These are phyloP conservation scores for Shargacucullia verbasci DNA, from an alignment of 2,888 invertebrate genomes.

Conservation along the genomic window DNA sequence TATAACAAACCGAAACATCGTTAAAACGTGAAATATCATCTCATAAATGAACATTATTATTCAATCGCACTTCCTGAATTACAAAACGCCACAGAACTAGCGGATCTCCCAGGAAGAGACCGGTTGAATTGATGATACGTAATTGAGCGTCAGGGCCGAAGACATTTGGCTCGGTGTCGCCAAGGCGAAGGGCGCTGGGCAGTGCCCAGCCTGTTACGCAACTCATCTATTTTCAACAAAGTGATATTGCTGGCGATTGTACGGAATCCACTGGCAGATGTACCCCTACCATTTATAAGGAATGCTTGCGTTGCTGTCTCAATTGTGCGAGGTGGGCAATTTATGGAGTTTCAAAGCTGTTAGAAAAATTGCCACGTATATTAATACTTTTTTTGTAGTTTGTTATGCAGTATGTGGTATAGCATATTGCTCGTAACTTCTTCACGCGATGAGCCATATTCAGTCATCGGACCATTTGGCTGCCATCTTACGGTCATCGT, in stretches of 20 bases:
- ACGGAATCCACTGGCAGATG: constrained; percentile 54
- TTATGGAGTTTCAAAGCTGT: constrained; percentile 26
- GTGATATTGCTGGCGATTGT: constrained; percentile 50
- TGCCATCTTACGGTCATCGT: constrained; percentile 40
- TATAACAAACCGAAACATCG: background rate
- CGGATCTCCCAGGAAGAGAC: constrained; percentile 45
- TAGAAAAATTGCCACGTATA: constrained; percentile 16
- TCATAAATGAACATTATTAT: background rate
- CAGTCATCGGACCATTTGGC: constrained; percentile 26
- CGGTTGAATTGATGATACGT: constrained; percentile 38
- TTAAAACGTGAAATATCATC: constrained; percentile 3
- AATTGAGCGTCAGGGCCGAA: constrained; percentile 54
- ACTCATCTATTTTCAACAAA: constrained; percentile 56
- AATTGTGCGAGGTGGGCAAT: constrained; percentile 38
- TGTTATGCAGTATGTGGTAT: no score
- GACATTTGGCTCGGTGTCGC: constrained; percentile 66
- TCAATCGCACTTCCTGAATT: constrained; percentile 13
- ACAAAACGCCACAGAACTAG: constrained; percentile 5
- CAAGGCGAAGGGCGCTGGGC: constrained; percentile 72
- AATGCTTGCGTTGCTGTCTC: constrained; percentile 35
- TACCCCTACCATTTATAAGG: constrained; percentile 41
- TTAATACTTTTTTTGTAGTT: no score
- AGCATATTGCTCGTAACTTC: no score
- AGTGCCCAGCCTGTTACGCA: constrained; percentile 52
- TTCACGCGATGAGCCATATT: background rate